A percentile compares a stretch with the other conserved stretches of the same genome.
These are phyloP conservation scores for Glaucopsyche alexis DNA, from an alignment of 2,888 invertebrate genomes.

Conservation along the genomic window DNA sequence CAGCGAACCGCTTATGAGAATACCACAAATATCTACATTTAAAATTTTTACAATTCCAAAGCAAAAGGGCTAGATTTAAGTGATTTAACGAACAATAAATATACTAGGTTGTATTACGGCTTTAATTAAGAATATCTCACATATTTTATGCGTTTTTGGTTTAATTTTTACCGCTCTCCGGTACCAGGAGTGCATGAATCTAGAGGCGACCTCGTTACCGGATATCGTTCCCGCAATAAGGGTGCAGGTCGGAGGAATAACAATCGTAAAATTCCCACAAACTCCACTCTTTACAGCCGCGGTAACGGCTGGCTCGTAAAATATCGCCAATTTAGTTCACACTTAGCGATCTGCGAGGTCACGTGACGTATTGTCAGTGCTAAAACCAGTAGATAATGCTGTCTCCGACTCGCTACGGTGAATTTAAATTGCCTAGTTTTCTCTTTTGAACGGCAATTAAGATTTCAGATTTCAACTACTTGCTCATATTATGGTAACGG, in stretches of 20 bases:
- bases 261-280: slow-evolving; percentile 64
- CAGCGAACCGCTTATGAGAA: no score
- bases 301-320: slow-evolving; percentile 70
- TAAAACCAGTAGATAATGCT: slow-evolving; percentile 38
- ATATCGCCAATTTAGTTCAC: slow-evolving; percentile 74
- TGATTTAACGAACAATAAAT: not conserved
- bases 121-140: not conserved
- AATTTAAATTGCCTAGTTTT: slow-evolving; percentile 25
- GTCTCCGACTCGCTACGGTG: slow-evolving; percentile 28
- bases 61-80: not conserved
- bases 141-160: not conserved
- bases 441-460: slow-evolving; percentile 24
- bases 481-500: slow-evolving; percentile 24
- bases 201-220: slow-evolving; percentile 42
- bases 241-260: slow-evolving; percentile 62
- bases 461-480: slow-evolving; percentile 23
- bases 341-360: slow-evolving; percentile 53
- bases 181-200: slow-evolving; percentile 34
- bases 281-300: slow-evolving; percentile 60
- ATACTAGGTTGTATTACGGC: not conserved
- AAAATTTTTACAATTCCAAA: no score
- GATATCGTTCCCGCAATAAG: slow-evolving; percentile 55
- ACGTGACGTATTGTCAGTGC: slow-evolving; percentile 44
- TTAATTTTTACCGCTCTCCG: not conserved
- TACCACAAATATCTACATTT: no score